A percentile compares a stretch with the other conserved stretches of the same genome.
Evolutionary conservation across 2,113 vertebrate species (phyloP).

Genomic region (Scophthalmus maximus): DNA sequence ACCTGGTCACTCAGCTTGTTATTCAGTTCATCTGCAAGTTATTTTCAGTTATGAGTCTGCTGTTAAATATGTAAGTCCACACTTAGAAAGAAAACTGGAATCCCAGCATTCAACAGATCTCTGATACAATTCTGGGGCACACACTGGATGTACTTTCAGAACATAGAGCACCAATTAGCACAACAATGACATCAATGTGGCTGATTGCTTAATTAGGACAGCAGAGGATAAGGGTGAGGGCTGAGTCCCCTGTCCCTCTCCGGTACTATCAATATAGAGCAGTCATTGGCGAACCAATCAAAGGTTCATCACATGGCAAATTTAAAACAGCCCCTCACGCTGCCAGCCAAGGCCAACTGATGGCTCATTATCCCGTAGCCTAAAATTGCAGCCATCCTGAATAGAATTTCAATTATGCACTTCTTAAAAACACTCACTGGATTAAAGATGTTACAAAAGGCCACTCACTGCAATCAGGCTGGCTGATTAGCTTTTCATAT

Average conservation of each 20-base stretch:
- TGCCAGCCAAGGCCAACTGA: conserved; percentile 86
- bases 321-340: conserved; percentile 76
- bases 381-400: conserved; percentile 87
- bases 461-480: conserved; percentile 81
- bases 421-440: conserved; percentile 85
- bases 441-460: conserved; percentile 83
- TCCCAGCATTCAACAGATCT: background rate
- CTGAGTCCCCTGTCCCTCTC: conserved; percentile 83
- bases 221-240: conserved; percentile 84
- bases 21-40: background rate
- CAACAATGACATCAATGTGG: conserved; percentile 90
- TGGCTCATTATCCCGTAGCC: conserved; percentile 88
- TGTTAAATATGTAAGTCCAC: background rate
- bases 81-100: conserved; percentile 2
- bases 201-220: conserved; percentile 93
- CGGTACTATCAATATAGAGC: conserved; percentile 85
- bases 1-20: background rate
- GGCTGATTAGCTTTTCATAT: conserved; percentile 82
- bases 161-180: conserved; percentile 83
- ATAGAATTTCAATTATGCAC: conserved; percentile 90
- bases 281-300: conserved; percentile 88
- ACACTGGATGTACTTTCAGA: conserved; percentile 43
- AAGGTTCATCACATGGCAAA: conserved; percentile 88
- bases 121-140: conserved; percentile 31
- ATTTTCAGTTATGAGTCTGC: background rate